Evolutionary conservation across 2,113 vertebrate genomes (phyloP).

Genomic region (Hydropotes inermis): DNA sequence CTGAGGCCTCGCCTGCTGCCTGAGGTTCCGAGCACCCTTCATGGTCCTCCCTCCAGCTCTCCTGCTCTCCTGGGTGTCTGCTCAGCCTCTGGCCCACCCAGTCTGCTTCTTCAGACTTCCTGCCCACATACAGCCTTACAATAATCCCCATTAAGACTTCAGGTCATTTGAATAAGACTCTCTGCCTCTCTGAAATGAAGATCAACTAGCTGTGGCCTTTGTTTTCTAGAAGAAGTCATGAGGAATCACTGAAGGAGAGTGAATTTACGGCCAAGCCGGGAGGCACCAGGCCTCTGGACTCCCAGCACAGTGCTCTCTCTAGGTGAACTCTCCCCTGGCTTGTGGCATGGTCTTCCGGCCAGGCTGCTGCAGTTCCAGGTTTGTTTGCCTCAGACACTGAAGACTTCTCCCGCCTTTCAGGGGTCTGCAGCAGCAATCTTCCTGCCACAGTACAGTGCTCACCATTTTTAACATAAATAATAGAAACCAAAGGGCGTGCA

Average conservation of each 20-base stretch:
- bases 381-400: background rate
- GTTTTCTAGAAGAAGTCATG: background rate
- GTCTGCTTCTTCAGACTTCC: background rate
- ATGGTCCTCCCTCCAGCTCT: background rate
- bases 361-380: background rate
- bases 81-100: background rate
- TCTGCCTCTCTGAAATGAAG: background rate
- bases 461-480: conserved; percentile 27
- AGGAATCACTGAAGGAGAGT: background rate
- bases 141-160: background rate
- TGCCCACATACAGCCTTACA: background rate
- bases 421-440: background rate
- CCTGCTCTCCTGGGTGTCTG: background rate
- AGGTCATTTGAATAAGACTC: background rate
- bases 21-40: background rate
- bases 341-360: background rate
- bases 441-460: background rate
- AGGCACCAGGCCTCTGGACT: too few relatives aligned
- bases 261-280: background rate
- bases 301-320: background rate
- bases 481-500: background rate
- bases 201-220: background rate
- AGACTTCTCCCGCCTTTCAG: background rate
- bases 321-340: background rate
- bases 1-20: background rate